Percentiles rank a stretch among this genome's conserved stretches.
phyloP scores from a whole-genome alignment of 2,113 vertebrate genomes.

The Psilopogon haemacephalus region DNA sequence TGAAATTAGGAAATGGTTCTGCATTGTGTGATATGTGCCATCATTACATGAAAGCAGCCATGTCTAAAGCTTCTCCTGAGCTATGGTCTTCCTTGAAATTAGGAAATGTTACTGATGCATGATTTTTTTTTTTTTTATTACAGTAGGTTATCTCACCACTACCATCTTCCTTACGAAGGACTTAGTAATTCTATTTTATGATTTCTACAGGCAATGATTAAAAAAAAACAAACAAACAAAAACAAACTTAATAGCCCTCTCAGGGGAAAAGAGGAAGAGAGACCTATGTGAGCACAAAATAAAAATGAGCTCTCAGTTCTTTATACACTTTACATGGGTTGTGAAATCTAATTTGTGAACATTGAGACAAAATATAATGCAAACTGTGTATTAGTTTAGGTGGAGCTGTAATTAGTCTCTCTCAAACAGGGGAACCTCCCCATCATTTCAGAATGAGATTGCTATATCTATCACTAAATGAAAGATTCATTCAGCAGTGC shows the following conservation, averaged over 20 bases:
- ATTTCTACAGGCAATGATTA: neutral
- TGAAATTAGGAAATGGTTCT: neutral
- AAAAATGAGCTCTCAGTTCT: neutral
- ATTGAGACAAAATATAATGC: neutral
- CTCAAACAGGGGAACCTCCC: neutral
- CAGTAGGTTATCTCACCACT: neutral
- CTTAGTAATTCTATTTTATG: neutral
- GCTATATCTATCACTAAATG: neutral
- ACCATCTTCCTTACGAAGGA: neutral
- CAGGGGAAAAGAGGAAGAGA: neutral
- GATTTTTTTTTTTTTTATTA: neutral
- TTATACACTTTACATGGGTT: neutral
- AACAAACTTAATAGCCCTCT: neutral
- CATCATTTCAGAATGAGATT: neutral
- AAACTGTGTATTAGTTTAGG: neutral
- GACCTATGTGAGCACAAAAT: neutral
- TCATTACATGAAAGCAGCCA: too few species aligned
- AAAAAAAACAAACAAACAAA: too few species aligned
- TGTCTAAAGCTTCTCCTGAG: neutral
- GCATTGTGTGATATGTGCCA: too few species aligned
- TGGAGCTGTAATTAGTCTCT: neutral
- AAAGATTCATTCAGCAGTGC: neutral
- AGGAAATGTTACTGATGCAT: neutral
- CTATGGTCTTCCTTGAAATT: neutral
- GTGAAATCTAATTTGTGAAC: neutral